Evolutionary conservation across 1,140 invertebrate genomes (phyloP), one percentile per base, ranked within the genome.

Genomic region (Pseudomyrmex pallidus): DNA sequence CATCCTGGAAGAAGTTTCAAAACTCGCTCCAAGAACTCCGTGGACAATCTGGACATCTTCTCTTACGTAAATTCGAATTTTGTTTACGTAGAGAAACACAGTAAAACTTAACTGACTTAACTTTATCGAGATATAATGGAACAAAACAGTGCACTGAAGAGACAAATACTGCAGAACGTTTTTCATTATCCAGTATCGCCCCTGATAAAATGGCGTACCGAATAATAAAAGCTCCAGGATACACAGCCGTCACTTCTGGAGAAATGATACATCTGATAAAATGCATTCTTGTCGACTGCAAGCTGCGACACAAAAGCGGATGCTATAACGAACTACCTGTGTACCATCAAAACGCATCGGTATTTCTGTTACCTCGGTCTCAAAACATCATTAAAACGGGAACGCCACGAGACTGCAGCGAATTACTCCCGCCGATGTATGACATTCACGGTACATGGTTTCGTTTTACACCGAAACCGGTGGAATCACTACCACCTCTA

Each of bases 41-140:
- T n/a, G n/a, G n/a, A n/a, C n/a, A n/a, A n/a, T n/a, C n/a, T n/a
- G n/a, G n/a, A n/a, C n/a, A n/a, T n/a, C n/a, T n/a, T n/a, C n/a
- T n/a, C n/a, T n/a, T 90, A 87, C 59, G 77, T 86, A 1, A 85
- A 88, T 35, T 83, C 82, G 0, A 86, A 88, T 57, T 84, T 88
- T 46, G 8, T 64, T 0, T 88, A 73, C 20, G 62, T 84, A 1
- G 73, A 88, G 46, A 76, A 68, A 50, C 84, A 86, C 17, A 70
- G 78, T 0, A 8, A 74, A 35, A 56, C 2, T 1, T 82, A 86
- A 56, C 20, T 85, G 2, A 67, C 48, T 0, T 17, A 48, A 10
- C 25, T 88, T 4, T 86, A 88, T 44, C 7, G 63, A 7, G 82
- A 84, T 17, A 17, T 86, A 5, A 7, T 83, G 1, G 12, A 10